Conservation (phyloP, 1,140 invertebrate genomes). For the Gryon sp. region DNA sequence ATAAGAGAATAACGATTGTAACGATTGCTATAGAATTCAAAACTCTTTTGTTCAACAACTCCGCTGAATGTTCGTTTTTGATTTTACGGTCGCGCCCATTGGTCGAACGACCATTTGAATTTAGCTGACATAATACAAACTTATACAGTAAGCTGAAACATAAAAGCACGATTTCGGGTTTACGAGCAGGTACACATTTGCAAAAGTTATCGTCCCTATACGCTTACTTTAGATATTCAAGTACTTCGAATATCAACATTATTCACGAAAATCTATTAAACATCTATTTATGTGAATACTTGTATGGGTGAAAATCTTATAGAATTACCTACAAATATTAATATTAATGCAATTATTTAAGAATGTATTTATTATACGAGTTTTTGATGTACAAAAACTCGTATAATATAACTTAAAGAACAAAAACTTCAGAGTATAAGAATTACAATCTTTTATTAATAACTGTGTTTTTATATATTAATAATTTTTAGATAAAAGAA, state of each 20-base stretch:
- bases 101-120: background rate
- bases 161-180: slow-evolving; percentile 2
- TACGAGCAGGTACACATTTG: background rate
- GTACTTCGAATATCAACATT: background rate
- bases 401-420: too few relatives aligned
- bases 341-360: too few relatives aligned
- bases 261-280: background rate
- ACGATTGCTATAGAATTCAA: too few relatives aligned
- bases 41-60: background rate
- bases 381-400: too few relatives aligned
- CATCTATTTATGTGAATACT: background rate
- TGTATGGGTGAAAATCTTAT: too few relatives aligned
- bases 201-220: background rate
- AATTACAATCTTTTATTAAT: too few relatives aligned
- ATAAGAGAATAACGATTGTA: too few relatives aligned
- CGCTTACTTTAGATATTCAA: background rate
- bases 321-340: too few relatives aligned
- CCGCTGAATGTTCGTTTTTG: background rate
- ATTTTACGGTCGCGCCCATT: background rate
- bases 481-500: too few relatives aligned
- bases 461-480: too few relatives aligned
- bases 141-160: slow-evolving; percentile 2
- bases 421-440: too few relatives aligned
- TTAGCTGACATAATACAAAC: slow-evolving; percentile 2
- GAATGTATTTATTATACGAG: too few relatives aligned